Base-by-base conservation (phyloP, 2,888 invertebrate genomes). In the Monoplex corrugatus region DNA sequence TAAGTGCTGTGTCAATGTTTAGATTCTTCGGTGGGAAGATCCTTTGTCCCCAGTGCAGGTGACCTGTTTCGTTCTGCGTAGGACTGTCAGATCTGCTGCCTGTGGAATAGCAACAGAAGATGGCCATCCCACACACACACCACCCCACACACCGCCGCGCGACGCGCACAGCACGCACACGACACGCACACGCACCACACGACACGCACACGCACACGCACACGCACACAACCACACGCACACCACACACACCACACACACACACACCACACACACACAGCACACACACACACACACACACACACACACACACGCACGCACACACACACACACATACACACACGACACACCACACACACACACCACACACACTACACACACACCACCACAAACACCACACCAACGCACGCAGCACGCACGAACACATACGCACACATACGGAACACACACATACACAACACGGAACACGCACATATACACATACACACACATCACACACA, bases 361-460 rank as follows among this genome's bases (percentile, higher is more conserved):
- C 75, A 75, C 5, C 75, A 75, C 75, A 75, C 75, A 75, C 75
- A 75, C 75, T n/a, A 75, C 75, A 35, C 75, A 75, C 75, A 35
- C 75, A 35, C 75, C 3, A 32, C 3, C 75, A 35, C 38, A 35
- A 32, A 35, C 38, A 35, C 19, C 19, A 19, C 19, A n/a, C 68
- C 5, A 5, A 68, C n/a, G 28, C 28, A 50, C 19, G 50, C 6
- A 5, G 28, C 28, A 68, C 28, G 28, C 28, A 68, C 28, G 28
- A 5, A 68, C 28, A 68, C 28, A 68, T n/a, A n/a, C 19, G 28
- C 6, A 68, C 68, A 68, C 19, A 68, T 6, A 68, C 19, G 28
- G 5, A 68, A 13, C 8, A 68, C 8, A 68, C 19, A 68, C 8
- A 13, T 19, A 68, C 8, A 13, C 8, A 68, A 68, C 68, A 68